These are phyloP conservation scores for Drosophila seclusa DNA, from an alignment of 2,888 invertebrate species.

Conservation along the genomic window DNA sequence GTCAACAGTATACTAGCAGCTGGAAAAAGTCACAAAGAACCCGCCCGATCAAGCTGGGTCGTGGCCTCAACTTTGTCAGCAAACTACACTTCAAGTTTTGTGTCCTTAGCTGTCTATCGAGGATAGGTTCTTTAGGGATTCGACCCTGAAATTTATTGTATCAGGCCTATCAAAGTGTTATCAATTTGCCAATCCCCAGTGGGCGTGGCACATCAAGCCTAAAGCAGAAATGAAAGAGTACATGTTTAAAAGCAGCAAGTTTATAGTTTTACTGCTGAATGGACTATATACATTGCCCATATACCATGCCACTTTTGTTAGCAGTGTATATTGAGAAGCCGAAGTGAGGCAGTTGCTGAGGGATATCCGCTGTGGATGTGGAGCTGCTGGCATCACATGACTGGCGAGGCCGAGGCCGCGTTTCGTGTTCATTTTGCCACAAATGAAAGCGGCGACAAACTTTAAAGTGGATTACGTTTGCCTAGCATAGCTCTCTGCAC, in stretches of 20 bases:
- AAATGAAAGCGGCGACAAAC: slow-evolving; percentile 74
- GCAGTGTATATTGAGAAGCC: slow-evolving; percentile 2
- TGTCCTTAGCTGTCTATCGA: background rate
- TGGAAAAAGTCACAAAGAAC: background rate
- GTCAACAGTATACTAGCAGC: background rate
- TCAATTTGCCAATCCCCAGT: background rate
- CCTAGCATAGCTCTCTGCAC: slow-evolving; percentile 42
- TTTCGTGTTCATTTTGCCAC: slow-evolving; percentile 68
- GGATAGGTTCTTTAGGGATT: background rate
- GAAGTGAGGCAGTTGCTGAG: slow-evolving; percentile 46
- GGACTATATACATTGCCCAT: background rate
- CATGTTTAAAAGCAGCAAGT: background rate
- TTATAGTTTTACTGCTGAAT: background rate
- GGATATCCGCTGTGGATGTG: slow-evolving; percentile 77
- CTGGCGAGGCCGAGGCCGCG: slow-evolving; percentile 48
- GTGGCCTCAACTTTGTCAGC: background rate
- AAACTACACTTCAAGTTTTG: background rate
- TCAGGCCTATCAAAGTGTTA: background rate
- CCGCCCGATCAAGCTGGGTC: background rate
- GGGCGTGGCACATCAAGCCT: background rate
- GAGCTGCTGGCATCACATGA: slow-evolving; percentile 53
- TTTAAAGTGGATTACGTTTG: slow-evolving; percentile 82
- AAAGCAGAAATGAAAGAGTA: no score
- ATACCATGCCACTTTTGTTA: background rate
- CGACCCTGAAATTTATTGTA: background rate